These are phyloP conservation scores for Clarias batrachus DNA, from an alignment of 2,113 vertebrate genomes.

Conservation along the genomic window DNA sequence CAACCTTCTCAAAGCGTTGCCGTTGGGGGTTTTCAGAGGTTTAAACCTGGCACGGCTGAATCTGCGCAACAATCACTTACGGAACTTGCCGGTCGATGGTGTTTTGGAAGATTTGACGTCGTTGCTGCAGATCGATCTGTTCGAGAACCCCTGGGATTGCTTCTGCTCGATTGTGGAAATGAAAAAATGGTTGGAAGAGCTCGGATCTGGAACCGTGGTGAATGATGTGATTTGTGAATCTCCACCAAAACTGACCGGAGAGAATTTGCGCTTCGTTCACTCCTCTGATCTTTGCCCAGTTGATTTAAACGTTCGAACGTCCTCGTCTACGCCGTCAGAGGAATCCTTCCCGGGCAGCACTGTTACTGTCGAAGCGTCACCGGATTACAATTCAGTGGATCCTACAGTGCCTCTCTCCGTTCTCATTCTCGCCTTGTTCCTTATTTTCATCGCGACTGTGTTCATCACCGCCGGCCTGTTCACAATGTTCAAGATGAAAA, in stretches of 20 bases:
- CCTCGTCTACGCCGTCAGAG: slow-evolving; percentile 83
- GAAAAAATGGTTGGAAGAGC: slow-evolving; percentile 92
- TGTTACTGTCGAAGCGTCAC: slow-evolving; percentile 78
- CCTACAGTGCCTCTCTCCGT: slow-evolving; percentile 87
- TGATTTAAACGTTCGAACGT: slow-evolving; percentile 82
- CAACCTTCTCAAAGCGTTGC: slow-evolving; percentile 90
- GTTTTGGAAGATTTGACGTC: slow-evolving; percentile 89
- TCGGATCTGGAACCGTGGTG: slow-evolving; percentile 87
- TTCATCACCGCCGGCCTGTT: slow-evolving; percentile 92
- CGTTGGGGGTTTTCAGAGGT: slow-evolving; percentile 83
- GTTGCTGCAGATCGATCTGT: slow-evolving; percentile 93
- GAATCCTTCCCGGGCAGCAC: slow-evolving; percentile 78
- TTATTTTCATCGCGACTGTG: slow-evolving; percentile 92
- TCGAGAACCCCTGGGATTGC: slow-evolving; percentile 98
- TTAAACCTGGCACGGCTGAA: slow-evolving; percentile 87
- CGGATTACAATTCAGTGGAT: slow-evolving; percentile 74
- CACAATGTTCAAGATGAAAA: slow-evolving; percentile 83
- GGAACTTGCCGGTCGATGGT: slow-evolving; percentile 83
- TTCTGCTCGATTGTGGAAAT: slow-evolving; percentile 87
- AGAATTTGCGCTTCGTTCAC: slow-evolving; percentile 85
- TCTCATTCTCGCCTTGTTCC: slow-evolving; percentile 88
- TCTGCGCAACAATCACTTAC: slow-evolving; percentile 89
- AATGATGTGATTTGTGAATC: slow-evolving; percentile 92
- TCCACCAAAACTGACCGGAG: slow-evolving; percentile 86
- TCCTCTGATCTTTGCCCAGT: slow-evolving; percentile 87